Base-by-base conservation (phyloP, 1,140 invertebrate species). In the Nixonia krombeini region DNA sequence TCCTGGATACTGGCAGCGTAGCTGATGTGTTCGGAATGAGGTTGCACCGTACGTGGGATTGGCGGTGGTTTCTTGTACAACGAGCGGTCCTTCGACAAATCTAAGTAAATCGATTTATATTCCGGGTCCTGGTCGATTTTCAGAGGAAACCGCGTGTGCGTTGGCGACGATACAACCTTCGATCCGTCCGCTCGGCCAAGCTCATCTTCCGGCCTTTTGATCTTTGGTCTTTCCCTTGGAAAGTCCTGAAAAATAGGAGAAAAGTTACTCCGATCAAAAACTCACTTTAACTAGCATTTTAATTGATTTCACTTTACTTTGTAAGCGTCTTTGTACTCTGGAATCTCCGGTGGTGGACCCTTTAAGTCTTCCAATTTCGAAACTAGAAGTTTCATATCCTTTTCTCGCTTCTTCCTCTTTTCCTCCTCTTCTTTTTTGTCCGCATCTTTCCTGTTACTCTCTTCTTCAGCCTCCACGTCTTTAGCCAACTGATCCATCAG, bases 61-160 rank as follows among this genome's bases (percentile, higher is more conserved):
- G 65, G 13, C 0, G 76, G 70, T 8, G 80, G 73, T 47, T 75
- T 76, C 5, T 79, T 52, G 15, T 70, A 81, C 0, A 74, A 18
- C 2, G 70, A 56, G 2, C 78, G 74, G 3, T 81, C 79, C 15
- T 66, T 73, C 5, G 74, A 57, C 29, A 71, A 61, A 29, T 85
- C 79, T 0, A 82, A 16, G 17, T 79, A 85, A 5, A 78, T 81
- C 0, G 83, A 84, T 13, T 84, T 84, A 38, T 86, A 86, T 45
- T 85, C 83, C 1, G 83, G 83, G 35, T 84, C 83, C 18, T 80
- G 81, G 17, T 85, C 82, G 21, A 85, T 83, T 66, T 82, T 85
- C 3, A 68, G 72, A 1, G 65, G 47, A 49, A 84, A 84, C 31
- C 69, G 76, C 0, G 15, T 44, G 29, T 63, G 58, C 23, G 51